These are phyloP conservation scores for Lepeophtheirus nordmannii DNA, from an alignment of 2,888 invertebrate genomes.

Conservation along the genomic window DNA sequence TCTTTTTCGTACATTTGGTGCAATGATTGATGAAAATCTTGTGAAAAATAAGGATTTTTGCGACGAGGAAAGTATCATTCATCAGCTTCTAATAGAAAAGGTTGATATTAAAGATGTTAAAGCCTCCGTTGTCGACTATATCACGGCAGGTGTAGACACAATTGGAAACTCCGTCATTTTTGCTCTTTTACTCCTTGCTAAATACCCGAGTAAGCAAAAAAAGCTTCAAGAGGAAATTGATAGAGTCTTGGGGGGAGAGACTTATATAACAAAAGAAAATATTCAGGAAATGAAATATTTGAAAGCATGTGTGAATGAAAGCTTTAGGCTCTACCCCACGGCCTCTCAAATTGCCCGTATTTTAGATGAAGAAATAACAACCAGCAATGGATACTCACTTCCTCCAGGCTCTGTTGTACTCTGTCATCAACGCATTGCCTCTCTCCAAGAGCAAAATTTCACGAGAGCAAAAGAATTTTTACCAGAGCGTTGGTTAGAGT, in stretches of 20 bases:
- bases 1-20: constrained; percentile 54
- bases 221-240: constrained; percentile 24
- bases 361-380: constrained; percentile 51
- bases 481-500: constrained; percentile 59
- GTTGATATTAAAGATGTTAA: constrained; percentile 11
- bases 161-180: constrained; percentile 35
- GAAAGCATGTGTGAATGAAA: constrained; percentile 25
- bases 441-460: constrained; percentile 57
- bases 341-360: constrained; percentile 63
- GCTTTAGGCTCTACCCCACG: constrained; percentile 46
- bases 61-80: constrained; percentile 25
- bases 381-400: constrained; percentile 48
- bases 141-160: constrained; percentile 72
- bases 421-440: constrained; percentile 67
- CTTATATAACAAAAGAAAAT: constrained; percentile 1
- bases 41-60: not conserved
- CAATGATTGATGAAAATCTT: constrained; percentile 5
- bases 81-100: not conserved
- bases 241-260: not conserved
- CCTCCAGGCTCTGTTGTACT: constrained; percentile 51
- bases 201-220: constrained; percentile 16
- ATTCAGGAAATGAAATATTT: constrained; percentile 24
- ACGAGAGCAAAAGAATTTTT: constrained; percentile 49
- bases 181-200: constrained; percentile 19
- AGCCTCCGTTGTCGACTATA: constrained; percentile 47